These are phyloP conservation scores for Holothuria glaberrima DNA, from an alignment of 35 echinoderm and acorn worm genomes.

Conservation along the genomic window DNA sequence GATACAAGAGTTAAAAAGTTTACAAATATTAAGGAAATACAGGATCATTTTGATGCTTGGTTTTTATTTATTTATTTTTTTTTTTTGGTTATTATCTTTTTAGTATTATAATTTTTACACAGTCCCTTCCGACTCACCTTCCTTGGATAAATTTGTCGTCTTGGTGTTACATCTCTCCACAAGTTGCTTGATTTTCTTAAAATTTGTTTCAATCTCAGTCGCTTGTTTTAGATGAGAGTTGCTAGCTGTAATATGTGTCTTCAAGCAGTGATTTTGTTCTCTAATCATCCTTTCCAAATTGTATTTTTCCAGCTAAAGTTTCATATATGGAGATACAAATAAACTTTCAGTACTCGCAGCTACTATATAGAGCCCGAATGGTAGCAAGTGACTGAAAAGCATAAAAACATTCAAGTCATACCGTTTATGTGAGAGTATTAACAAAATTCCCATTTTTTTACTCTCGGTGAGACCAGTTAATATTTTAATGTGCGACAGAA, in stretches of 20 bases:
- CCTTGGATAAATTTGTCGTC: slow-evolving; percentile 3
- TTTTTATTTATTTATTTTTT: not conserved
- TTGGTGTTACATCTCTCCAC: slow-evolving; percentile 30
- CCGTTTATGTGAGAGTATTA: too few relatives aligned
- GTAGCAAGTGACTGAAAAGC: too few relatives aligned
- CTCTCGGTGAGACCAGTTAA: too few relatives aligned
- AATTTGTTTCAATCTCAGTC: not conserved
- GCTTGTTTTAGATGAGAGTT: slow-evolving; percentile 16
- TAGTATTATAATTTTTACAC: too few relatives aligned
- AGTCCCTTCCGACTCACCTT: not conserved
- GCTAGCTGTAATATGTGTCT: slow-evolving; percentile 13
- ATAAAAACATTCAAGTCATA: too few relatives aligned
- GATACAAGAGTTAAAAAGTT: too few relatives aligned
- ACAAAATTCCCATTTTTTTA: too few relatives aligned
- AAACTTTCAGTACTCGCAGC: not conserved
- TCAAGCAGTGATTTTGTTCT: slow-evolving; percentile 34
- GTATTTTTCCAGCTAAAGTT: slow-evolving; percentile 48
- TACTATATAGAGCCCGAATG: too few relatives aligned
- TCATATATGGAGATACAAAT: not conserved
- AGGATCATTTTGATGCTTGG: too few relatives aligned
- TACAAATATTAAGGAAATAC: too few relatives aligned
- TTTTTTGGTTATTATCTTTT: not conserved
- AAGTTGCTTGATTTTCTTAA: slow-evolving; percentile 3
- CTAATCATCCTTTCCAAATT: slow-evolving; percentile 51
- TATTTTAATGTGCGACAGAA: too few relatives aligned